Evolutionary conservation across 2,888 invertebrate species (phyloP), one percentile per base, ranked within the genome.

Genomic region (Dryococelus australis): DNA sequence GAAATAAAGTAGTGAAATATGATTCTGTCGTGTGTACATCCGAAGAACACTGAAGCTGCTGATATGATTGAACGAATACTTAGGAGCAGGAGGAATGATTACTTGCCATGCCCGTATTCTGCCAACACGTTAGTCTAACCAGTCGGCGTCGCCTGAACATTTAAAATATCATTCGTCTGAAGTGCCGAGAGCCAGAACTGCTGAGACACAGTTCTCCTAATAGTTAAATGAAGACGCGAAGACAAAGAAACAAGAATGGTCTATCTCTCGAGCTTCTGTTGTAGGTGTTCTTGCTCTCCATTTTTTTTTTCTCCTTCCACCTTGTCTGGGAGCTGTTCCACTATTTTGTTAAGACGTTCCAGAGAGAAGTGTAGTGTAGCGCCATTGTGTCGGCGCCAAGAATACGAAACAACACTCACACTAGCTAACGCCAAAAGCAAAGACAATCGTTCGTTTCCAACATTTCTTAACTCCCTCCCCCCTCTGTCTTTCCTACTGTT

Each of bases 381-480:
- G 65, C 24, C 65, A 65, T 65, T 65, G 65, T 65, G 8, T 20
- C 24, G 10, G 8, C 20, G 65, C 47, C 47, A 65, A n/a, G 65
- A 65, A 65, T 20, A n/a, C 65, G 65, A n/a, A 65, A 65, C 65
- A 65, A 65, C 65, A 65, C 65, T 65, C 65, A 65, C 65, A 65
- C 65, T 65, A n/a, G 65, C 65, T 65, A 65, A 65, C 65, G 65
- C 65, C 65, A 16, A 20, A 0, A 24, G 24, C 20, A 24, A 65
- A 65, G 65, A 65, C 65, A 65, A 65, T 65, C 65, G 65, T 65
- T 65, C 65, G 65, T 65, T 65, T 65, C 65, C 20, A 65, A 65
- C 65, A 16, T 65, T 65, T 65, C 65, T 65, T 65, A 16, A 0
- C 65, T 20, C 65, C n/a, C 65, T 6, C 24, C 65, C 65, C 8